Evolutionary conservation across 2,113 vertebrate species (phyloP).

Genomic region (Muscicapa adusta): DNA sequence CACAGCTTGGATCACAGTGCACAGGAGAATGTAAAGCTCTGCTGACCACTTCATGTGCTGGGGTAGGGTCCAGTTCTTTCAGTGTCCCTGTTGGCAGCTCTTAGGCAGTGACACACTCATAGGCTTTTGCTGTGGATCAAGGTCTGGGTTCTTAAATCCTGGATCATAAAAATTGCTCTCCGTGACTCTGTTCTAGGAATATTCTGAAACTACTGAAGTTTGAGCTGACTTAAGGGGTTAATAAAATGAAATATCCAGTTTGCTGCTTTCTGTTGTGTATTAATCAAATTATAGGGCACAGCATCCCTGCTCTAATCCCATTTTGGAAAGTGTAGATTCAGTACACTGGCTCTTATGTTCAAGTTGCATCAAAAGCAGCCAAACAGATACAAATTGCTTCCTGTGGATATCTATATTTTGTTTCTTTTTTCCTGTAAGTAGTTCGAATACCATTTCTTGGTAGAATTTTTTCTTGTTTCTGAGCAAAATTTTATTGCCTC

Average conservation of each 20-base stretch:
- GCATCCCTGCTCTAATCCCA: rapidly evolving
- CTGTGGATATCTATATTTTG: not conserved
- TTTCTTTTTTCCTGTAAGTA: not conserved
- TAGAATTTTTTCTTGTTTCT: not conserved
- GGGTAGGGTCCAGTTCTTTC: not conserved
- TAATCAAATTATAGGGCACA: not conserved
- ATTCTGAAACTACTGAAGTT: not conserved
- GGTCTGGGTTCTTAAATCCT: not conserved
- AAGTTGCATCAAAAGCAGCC: not conserved
- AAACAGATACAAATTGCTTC: not conserved
- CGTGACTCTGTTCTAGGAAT: not conserved
- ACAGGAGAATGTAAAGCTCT: not conserved
- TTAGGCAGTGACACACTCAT: not conserved
- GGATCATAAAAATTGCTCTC: not conserved
- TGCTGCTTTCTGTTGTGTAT: not conserved
- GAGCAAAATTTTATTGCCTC: not conserved
- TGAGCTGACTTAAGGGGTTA: not conserved
- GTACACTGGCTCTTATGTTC: not conserved
- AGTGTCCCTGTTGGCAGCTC: not conserved
- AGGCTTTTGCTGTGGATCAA: not conserved
- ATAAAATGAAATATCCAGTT: not conserved
- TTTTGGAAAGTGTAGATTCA: not conserved
- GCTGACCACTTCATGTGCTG: not conserved
- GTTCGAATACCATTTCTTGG: not conserved
- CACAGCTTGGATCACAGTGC: not conserved